Evolutionary conservation across 2,888 invertebrate species (phyloP).

Genomic region (Lepetodrilus schrolli): DNA sequence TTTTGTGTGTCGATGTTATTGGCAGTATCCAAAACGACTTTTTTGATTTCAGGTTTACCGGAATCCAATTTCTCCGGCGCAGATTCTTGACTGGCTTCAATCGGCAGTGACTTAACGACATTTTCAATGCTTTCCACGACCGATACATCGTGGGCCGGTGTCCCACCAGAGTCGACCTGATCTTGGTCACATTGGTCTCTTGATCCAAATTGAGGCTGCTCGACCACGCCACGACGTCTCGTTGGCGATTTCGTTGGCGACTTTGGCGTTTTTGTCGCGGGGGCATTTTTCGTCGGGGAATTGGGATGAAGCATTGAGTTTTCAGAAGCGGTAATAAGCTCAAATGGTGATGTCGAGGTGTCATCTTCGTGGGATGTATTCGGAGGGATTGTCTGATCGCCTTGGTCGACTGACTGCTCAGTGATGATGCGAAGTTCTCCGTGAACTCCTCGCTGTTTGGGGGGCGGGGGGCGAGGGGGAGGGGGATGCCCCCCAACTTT

Average conservation of each 20-base stretch:
- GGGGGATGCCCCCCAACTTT: not conserved
- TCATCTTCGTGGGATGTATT: not conserved
- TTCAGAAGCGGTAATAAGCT: not conserved
- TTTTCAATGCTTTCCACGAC: not conserved
- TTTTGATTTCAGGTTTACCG: not conserved
- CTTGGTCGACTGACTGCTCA: not conserved
- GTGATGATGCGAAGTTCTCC: constrained; percentile 5
- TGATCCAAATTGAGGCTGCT: no score
- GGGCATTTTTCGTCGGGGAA: not conserved
- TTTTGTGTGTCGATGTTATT: not conserved
- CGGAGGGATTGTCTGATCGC: no score
- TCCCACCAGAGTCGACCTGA: not conserved
- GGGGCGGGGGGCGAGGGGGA: constrained; percentile 21
- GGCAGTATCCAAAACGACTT: not conserved
- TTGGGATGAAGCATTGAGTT: not conserved
- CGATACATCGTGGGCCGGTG: not conserved
- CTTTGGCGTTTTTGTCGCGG: not conserved
- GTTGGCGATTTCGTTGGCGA: not conserved
- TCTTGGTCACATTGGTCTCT: no score
- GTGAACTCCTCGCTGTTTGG: not conserved
- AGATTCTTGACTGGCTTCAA: not conserved
- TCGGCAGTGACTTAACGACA: not conserved
- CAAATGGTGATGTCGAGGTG: not conserved
- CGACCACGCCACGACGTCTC: not conserved
- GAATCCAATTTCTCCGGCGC: not conserved